Evolutionary conservation across 2,113 vertebrate species (phyloP).

Genomic region (Lynx canadensis): DNA sequence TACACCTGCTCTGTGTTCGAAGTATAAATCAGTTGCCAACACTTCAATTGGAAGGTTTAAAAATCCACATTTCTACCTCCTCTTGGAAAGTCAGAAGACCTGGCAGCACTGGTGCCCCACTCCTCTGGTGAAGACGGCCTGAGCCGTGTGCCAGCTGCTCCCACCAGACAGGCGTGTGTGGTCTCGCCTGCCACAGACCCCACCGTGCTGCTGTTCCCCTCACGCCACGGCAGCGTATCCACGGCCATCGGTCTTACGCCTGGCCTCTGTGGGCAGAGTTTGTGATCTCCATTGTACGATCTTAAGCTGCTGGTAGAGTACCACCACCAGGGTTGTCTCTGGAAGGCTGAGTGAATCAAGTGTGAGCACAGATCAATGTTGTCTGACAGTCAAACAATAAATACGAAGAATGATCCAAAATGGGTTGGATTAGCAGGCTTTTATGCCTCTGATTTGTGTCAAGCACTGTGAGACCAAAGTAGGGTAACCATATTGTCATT

Average conservation of each 20-base stretch:
- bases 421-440: not conserved
- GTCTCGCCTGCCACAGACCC: too few species aligned
- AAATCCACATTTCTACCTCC: constrained; percentile 9
- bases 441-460: not conserved
- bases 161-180: fast-evolving
- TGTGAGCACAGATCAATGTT: not conserved
- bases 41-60: not conserved
- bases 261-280: not conserved
- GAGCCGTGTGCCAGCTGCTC: not conserved
- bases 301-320: not conserved
- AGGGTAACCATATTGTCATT: not conserved
- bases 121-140: not conserved
- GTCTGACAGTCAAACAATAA: not conserved
- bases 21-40: not conserved
- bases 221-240: not conserved
- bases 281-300: not conserved
- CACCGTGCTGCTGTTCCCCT: not conserved
- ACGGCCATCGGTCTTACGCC: not conserved
- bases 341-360: not conserved
- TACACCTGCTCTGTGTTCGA: not conserved
- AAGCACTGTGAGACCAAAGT: not conserved
- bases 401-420: not conserved
- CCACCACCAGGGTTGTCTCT: not conserved
- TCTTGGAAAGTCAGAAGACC: not conserved
- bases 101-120: not conserved